Conservation (phyloP, 1,140 invertebrate species). For the Bombus consobrinus region DNA sequence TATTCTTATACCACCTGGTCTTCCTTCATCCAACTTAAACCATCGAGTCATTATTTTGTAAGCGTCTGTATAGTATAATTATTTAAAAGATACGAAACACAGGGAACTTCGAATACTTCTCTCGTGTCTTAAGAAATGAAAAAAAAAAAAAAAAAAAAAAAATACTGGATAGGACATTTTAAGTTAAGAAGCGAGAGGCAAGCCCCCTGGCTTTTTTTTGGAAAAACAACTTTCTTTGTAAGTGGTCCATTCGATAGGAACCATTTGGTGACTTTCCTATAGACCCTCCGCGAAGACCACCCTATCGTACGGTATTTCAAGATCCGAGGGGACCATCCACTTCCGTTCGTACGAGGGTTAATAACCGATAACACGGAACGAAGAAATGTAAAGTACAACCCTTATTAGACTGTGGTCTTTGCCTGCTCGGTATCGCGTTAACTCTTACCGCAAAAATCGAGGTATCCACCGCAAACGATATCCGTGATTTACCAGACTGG, state of each 20-base stretch:
- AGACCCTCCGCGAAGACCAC: constrained; percentile 2
- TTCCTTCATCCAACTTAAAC: neutral
- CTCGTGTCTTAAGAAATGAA: no score
- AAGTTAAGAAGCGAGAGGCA: no score
- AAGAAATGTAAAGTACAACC: neutral
- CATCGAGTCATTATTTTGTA: neutral
- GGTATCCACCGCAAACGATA: constrained; percentile 23
- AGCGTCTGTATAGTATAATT: no score
- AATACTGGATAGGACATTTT: no score
- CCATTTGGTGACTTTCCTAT: neutral
- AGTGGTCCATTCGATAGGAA: neutral
- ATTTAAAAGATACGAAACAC: no score
- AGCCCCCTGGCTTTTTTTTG: neutral
- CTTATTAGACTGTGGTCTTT: neutral
- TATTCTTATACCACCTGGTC: neutral
- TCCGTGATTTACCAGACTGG: constrained; percentile 31
- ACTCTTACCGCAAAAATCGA: constrained; percentile 23
- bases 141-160: no score
- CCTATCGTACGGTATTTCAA: neutral
- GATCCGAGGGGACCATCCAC: neutral
- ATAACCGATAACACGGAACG: constrained; percentile 19
- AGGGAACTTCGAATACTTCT: no score
- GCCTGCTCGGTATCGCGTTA: constrained; percentile 21
- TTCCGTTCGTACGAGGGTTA: constrained; percentile 10
- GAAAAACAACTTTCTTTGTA: neutral